Evolutionary conservation across 1,140 invertebrate species (phyloP).

Genomic region (Phenacoccus solenopsis): DNA sequence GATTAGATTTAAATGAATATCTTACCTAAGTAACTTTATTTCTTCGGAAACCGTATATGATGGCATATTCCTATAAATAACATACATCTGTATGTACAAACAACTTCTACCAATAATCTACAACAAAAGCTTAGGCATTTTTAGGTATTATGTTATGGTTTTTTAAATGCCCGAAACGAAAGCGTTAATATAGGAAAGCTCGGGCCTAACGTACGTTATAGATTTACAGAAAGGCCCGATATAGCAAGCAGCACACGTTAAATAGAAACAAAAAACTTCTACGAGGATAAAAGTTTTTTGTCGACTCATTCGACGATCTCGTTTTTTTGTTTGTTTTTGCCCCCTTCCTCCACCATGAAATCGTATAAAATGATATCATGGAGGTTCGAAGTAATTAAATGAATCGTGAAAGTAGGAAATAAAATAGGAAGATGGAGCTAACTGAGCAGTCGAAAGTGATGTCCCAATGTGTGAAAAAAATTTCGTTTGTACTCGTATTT

Average conservation of each 20-base stretch:
- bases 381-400: too few relatives aligned
- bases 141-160: not conserved
- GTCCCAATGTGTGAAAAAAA: too few relatives aligned
- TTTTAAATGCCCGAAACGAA: not conserved
- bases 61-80: conserved; percentile 16
- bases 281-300: too few relatives aligned
- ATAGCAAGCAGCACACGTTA: not conserved
- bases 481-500: too few relatives aligned
- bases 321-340: too few relatives aligned
- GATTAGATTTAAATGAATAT: not conserved
- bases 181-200: not conserved
- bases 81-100: conserved; percentile 13
- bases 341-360: too few relatives aligned
- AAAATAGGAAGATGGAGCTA: too few relatives aligned
- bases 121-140: conserved; percentile 10
- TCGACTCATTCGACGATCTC: too few relatives aligned
- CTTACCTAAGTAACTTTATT: conserved; percentile 12
- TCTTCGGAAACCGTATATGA: conserved; percentile 8
- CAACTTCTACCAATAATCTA: conserved; percentile 15
- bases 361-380: too few relatives aligned
- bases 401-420: too few relatives aligned
- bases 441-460: too few relatives aligned
- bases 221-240: not conserved
- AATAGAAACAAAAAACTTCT: too few relatives aligned
- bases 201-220: not conserved